Base-by-base conservation (phyloP, 1,140 invertebrate genomes). In the Cyclargus thomasi region DNA sequence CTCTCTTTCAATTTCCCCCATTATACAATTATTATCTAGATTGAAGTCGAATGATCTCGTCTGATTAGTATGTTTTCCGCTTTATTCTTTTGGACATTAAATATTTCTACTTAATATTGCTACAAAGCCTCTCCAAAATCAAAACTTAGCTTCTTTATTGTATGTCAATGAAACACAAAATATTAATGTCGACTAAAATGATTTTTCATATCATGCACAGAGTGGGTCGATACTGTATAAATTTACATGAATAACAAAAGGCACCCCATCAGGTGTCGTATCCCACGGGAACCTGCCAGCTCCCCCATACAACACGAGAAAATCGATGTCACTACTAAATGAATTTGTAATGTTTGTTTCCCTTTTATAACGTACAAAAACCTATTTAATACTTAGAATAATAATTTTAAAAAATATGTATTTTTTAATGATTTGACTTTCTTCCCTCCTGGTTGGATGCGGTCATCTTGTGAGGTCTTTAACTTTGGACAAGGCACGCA, bases 221-320 rank as follows among this genome's bases (percentile, higher is more conserved):
- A 1, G 14, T 47, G 39, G 39, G 39, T 47, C 55, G 55, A 59
- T 59, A 59, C 17, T 18, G 55, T 59, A 59, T 59, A 59, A 59
- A 59, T 59, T 59, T 59, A 59, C 55, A 59, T 59, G 55, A 59
- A 59, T 59, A 59, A 55, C 53, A 55, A 55, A 59, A 59, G 55
- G 17, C 62, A 18, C 59, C 64, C 59, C 18, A 16, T 18, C 69
- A 74, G 67, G 67, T 74, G 72, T 64, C 4, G 22, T 6, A 67
- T 74, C 72, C 69, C 72, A 74, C 47, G 69, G 67, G 69, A 63
- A 53, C 29, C 11, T 39, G 20, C 67, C 23, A 17, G 17, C 55
- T 18, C 17, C 55, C 55, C 17, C 53, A 10, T 8, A n/a, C 53
- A 21, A 10, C 55, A 2, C 17, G 0, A 10, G 55, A 59, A 59